Base-by-base conservation (phyloP, 2,113 vertebrate species). In the Lucifuga dentata region DNA sequence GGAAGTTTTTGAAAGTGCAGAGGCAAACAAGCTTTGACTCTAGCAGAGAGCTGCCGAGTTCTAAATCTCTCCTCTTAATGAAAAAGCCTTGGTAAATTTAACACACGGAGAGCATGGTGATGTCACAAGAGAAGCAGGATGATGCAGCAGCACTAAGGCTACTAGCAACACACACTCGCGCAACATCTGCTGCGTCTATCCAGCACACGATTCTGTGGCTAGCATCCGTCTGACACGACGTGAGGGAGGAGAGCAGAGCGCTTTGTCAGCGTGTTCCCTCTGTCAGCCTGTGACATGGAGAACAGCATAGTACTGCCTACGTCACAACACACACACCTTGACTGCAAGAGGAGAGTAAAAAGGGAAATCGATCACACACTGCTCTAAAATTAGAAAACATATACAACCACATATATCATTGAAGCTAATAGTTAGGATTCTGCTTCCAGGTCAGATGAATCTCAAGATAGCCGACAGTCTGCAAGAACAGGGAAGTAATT, bases 191-290 rank as follows among this genome's bases (percentile, higher is more conserved):
- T 43, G 8, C 43, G 13, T 48, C 11, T 0, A 9, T 17, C 11
- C 8, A 16, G 9, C 36, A 12, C 26, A 15, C 10, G 20, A 3
- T 35, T 56, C 46, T 73, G 15, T 63, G 35, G 63, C 13, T 12
- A 58, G n/a, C 21, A 60, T 63, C 48, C 11, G 29, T 46, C 39
- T 49, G 57, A 75, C 24, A 46, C 46, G 45, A 51, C 1, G 1
- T 33, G 55, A 35, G 33, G 57, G 35, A 5, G 10, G 15, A 55
- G 29, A 58, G 56, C 53, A 69, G 62, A 71, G 16, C 26, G 69
- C 76, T 73, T 51, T 23, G 29, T 76, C 76, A 70, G 81, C 73
- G 8, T 43, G 16, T 59, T 52, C 21, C 26, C 46, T 56, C 10
- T 12, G 39, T 46, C 7, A 13, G 45, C 16, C 61, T 45, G 53